Percentiles rank a stretch among this genome's conserved stretches.
Evolutionary conservation across 2,797 vertebrate species (phyloP).

Genomic region (Amblyraja radiata): DNA sequence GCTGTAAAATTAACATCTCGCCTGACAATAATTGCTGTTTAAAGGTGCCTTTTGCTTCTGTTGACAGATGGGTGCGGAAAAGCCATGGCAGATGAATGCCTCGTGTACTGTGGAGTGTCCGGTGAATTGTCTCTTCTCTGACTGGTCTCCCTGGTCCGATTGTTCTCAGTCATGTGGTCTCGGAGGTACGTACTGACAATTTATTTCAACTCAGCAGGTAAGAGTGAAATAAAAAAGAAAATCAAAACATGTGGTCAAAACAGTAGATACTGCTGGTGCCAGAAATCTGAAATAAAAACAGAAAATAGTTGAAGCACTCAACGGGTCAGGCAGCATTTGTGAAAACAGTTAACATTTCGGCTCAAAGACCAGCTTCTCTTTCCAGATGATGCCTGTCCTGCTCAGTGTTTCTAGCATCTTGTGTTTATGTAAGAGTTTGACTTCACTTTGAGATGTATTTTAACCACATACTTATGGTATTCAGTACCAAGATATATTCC

Average conservation of each 20-base stretch:
- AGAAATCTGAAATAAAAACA: no score
- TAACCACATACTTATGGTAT: not conserved
- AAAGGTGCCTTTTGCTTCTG: conserved; percentile 41
- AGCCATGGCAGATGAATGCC: conserved; percentile 85
- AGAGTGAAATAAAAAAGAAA: not conserved
- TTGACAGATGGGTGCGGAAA: conserved; percentile 74
- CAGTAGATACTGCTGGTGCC: not conserved
- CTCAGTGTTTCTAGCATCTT: no score
- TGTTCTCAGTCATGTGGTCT: conserved; percentile 88
- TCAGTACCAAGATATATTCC: not conserved
- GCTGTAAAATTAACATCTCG: not conserved
- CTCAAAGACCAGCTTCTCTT: no score
- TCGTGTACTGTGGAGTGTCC: conserved; percentile 91
- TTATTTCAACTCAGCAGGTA: conserved; percentile 35
- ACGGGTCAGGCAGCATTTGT: no score
- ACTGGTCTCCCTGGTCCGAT: conserved; percentile 86
- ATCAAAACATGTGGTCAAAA: not conserved
- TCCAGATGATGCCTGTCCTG: no score
- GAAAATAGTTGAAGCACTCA: no score
- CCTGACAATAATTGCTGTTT: not conserved
- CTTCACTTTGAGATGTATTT: not conserved
- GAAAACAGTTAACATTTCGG: no score
- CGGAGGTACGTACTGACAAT: conserved; percentile 63
- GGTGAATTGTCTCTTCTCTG: conserved; percentile 90
- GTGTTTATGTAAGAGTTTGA: not conserved